Percentiles rank a stretch among this genome's conserved stretches.
These are phyloP conservation scores for Uria aalge DNA, from an alignment of 2,113 vertebrate species.

Conservation along the genomic window DNA sequence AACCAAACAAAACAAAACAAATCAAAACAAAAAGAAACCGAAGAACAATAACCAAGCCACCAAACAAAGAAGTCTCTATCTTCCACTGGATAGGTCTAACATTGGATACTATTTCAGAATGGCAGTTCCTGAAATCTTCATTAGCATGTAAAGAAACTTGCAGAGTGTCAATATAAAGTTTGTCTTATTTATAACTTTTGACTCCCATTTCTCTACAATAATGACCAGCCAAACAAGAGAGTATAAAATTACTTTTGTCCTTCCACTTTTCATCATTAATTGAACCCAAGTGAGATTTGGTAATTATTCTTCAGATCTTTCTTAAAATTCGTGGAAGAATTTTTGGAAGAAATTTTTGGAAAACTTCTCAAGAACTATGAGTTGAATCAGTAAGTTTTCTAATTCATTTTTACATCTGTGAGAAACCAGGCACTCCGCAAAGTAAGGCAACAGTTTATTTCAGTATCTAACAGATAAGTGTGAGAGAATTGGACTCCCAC, in stretches of 20 bases:
- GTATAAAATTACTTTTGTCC: background rate
- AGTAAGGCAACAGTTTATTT: background rate
- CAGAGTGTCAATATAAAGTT: background rate
- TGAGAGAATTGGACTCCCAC: background rate
- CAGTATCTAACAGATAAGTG: background rate
- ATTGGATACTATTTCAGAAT: background rate
- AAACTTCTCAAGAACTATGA: accelerated
- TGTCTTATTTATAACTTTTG: background rate
- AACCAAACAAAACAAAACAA: too few species aligned
- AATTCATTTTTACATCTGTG: background rate
- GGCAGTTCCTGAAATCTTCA: background rate
- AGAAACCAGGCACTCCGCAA: background rate
- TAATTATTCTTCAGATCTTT: background rate
- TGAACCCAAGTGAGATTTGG: background rate
- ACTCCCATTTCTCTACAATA: background rate
- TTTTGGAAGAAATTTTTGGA: background rate
- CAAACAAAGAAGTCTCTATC: background rate
- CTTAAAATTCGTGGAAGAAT: background rate
- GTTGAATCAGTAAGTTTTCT: background rate
- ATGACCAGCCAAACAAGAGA: background rate
- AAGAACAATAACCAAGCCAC: accelerated
- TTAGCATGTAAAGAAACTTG: background rate
- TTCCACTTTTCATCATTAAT: background rate
- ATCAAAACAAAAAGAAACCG: background rate
- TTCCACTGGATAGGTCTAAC: background rate